Evolutionary conservation across 2,797 vertebrate genomes (phyloP).

Genomic region (Syngnathus rostellatus): DNA sequence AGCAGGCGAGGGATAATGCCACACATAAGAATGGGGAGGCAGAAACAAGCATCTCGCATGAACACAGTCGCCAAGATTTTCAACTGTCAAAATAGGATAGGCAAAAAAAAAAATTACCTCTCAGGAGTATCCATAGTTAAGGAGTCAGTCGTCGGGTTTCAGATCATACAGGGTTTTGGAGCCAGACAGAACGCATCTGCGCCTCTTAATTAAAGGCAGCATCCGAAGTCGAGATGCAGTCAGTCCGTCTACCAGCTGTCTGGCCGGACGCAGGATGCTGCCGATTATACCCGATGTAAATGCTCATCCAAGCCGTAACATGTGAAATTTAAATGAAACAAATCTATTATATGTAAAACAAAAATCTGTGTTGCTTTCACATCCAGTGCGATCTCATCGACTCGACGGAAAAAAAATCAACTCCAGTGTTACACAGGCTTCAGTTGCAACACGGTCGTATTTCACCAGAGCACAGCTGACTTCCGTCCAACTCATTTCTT

Average conservation of each 20-base stretch:
- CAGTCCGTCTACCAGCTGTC: conserved; percentile 53
- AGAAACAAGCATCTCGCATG: not conserved
- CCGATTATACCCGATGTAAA: not conserved
- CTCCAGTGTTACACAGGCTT: not conserved
- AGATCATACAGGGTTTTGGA: conserved; percentile 26
- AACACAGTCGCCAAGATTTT: not conserved
- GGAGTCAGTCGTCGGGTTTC: conserved; percentile 26
- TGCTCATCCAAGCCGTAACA: not conserved
- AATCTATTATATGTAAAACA: not conserved
- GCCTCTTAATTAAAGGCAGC: conserved; percentile 38
- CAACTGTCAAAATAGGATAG: not conserved
- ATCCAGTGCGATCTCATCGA: not conserved
- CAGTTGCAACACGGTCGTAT: conserved; percentile 36
- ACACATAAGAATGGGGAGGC: no score
- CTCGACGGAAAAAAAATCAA: conserved; percentile 13
- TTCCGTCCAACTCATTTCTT: conserved; percentile 51
- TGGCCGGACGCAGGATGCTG: conserved; percentile 27
- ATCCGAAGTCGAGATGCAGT: conserved; percentile 38
- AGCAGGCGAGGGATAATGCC: not conserved
- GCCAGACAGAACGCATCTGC: conserved; percentile 49
- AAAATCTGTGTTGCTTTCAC: not conserved
- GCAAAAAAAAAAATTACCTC: conserved; percentile 31
- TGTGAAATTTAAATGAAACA: not conserved
- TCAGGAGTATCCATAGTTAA: conserved; percentile 44
- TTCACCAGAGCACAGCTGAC: conserved; percentile 30